Conservation (phyloP, 2,888 invertebrate species). For the Homarus gammarus region DNA sequence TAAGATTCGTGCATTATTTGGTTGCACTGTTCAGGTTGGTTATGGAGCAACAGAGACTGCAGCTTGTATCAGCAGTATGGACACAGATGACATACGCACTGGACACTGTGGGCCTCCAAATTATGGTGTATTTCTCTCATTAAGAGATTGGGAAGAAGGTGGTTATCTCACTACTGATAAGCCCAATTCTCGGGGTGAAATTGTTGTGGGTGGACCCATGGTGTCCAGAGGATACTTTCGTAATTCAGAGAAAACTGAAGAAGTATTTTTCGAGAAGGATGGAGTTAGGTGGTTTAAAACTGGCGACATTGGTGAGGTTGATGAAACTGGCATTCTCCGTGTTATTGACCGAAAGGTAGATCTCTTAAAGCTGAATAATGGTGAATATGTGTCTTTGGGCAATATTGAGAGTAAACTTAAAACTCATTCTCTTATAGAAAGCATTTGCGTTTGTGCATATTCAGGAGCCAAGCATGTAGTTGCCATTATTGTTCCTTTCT, state of each 20-base stretch:
- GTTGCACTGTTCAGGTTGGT: slow-evolving; percentile 93
- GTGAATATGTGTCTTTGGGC: slow-evolving; percentile 98
- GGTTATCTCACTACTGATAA: slow-evolving; percentile 90
- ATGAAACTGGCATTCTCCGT: slow-evolving; percentile 71
- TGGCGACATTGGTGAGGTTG: slow-evolving; percentile 76
- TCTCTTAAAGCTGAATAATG: slow-evolving; percentile 97
- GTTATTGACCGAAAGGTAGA: slow-evolving; percentile 93
- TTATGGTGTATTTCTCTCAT: slow-evolving; percentile 89
- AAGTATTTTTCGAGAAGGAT: slow-evolving; percentile 72
- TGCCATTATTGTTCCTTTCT: slow-evolving; percentile 91
- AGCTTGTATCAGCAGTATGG: slow-evolving; percentile 86
- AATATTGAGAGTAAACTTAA: slow-evolving; percentile 97
- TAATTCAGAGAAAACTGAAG: slow-evolving; percentile 73
- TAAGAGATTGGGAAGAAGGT: slow-evolving; percentile 97
- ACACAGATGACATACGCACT: slow-evolving; percentile 83
- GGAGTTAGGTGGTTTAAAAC: slow-evolving; percentile 76
- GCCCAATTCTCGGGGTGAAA: slow-evolving; percentile 76
- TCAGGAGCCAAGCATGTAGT: slow-evolving; percentile 90
- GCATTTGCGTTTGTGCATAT: slow-evolving; percentile 98
- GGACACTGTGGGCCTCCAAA: slow-evolving; percentile 95
- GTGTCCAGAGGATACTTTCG: slow-evolving; percentile 75
- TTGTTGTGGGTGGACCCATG: slow-evolving; percentile 75
- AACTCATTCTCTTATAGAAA: slow-evolving; percentile 95
- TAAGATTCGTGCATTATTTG: slow-evolving; percentile 94
- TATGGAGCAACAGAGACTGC: slow-evolving; percentile 99